These are phyloP conservation scores for Pollenia amentaria DNA, from an alignment of 2,888 invertebrate species.

Conservation along the genomic window DNA sequence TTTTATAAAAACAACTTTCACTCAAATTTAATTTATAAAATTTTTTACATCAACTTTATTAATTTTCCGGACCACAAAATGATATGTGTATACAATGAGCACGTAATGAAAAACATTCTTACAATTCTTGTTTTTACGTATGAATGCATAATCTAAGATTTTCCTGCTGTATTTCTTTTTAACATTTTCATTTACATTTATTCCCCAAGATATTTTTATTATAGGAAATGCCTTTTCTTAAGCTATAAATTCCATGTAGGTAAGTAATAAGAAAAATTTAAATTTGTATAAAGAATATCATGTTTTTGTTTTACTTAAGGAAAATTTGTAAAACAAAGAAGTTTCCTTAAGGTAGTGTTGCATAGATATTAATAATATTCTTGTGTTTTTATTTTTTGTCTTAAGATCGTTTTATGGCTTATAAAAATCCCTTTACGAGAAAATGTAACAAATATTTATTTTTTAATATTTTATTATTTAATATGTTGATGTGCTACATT, in stretches of 20 bases:
- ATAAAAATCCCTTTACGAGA: conserved; percentile 27
- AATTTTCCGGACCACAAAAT: not conserved
- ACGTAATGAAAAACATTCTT: conserved; percentile 6
- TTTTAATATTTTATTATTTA: not conserved
- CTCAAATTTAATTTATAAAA: not conserved
- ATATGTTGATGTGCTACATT: not conserved
- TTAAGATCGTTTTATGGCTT: not conserved
- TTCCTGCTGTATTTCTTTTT: conserved; percentile 1
- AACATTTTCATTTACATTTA: not conserved
- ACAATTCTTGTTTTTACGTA: conserved; percentile 12
- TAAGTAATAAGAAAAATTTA: conserved; percentile 37
- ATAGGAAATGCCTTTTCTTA: not conserved
- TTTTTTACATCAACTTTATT: not conserved
- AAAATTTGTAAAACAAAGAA: conserved; percentile 1
- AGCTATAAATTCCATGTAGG: conserved; percentile 32
- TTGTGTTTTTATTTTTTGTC: not conserved
- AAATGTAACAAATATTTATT: not conserved
- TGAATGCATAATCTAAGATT: conserved; percentile 22
- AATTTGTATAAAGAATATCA: conserved; percentile 26
- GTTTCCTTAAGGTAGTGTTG: conserved; percentile 17
- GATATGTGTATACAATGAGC: not conserved
- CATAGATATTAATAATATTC: conserved; percentile 12
- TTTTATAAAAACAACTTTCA: not conserved
- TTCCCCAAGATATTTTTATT: conserved; percentile 33
- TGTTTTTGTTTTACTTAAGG: conserved; percentile 3